phyloP scores from a whole-genome alignment of 2,888 invertebrate species.

The Muschampia plurimacula region DNA sequence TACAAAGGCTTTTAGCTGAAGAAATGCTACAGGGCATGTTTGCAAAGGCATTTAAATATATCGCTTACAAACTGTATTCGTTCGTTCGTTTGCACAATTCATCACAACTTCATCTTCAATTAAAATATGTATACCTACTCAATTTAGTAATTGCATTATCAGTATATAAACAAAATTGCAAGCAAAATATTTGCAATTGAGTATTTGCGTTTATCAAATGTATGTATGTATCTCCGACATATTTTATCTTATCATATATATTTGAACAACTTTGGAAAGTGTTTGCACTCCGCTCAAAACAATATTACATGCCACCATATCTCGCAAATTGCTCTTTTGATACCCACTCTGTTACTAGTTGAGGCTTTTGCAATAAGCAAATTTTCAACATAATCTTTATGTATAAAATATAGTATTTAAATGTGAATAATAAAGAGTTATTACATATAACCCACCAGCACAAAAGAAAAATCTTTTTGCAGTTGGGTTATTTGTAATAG shows the following conservation, averaged over 20 bases:
- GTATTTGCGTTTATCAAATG: background rate
- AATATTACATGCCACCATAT: conserved; percentile 11
- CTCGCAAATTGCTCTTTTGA: conserved; percentile 24
- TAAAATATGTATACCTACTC: background rate
- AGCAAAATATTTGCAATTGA: conserved; percentile 2
- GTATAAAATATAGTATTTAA: background rate
- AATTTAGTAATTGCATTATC: background rate
- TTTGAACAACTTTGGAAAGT: conserved; percentile 33
- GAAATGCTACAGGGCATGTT: no score
- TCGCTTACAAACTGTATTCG: background rate
- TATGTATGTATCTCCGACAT: background rate
- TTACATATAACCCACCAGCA: no score
- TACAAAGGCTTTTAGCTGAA: no score
- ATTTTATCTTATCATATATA: conserved; percentile 34
- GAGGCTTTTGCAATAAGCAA: background rate
- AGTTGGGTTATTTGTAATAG: no score
- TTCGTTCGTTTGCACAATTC: background rate
- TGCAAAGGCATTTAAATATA: background rate
- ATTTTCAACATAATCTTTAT: background rate
- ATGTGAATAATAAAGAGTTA: background rate
- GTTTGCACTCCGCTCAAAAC: conserved; percentile 23
- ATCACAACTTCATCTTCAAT: background rate
- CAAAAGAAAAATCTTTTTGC: no score
- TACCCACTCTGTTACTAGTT: conserved; percentile 6
- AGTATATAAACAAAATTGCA: background rate